Evolutionary conservation across 2,888 invertebrate genomes (phyloP).

Genomic region (Linyphia triangularis): DNA sequence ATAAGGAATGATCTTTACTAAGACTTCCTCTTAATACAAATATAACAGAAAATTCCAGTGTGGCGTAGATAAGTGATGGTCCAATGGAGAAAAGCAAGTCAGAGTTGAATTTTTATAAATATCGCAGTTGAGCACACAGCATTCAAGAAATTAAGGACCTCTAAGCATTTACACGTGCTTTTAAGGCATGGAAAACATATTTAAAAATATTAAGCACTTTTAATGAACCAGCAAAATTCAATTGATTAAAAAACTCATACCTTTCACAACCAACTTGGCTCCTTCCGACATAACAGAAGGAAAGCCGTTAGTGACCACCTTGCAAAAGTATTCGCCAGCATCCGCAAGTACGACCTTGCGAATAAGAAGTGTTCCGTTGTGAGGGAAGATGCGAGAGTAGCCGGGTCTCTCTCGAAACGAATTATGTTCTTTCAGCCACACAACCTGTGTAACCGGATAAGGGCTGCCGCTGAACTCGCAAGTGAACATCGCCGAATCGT

Average conservation of each 20-base stretch:
- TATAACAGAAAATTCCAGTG: no score
- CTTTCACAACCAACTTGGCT: conserved; percentile 84
- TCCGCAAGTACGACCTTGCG: conserved; percentile 82
- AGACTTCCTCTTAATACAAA: no score
- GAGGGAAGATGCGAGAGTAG: conserved; percentile 77
- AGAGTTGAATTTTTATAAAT: neutral
- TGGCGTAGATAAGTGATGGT: neutral
- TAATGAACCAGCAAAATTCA: neutral
- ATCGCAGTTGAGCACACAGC: no score
- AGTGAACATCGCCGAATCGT: conserved; percentile 83
- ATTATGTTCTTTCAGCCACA: conserved; percentile 87
- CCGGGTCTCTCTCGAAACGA: conserved; percentile 79
- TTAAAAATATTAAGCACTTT: neutral
- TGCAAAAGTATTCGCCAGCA: conserved; percentile 85
- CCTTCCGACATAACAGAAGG: conserved; percentile 83
- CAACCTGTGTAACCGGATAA: conserved; percentile 83
- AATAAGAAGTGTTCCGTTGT: conserved; percentile 83
- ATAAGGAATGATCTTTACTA: no score
- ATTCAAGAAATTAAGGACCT: no score
- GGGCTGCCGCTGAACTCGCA: conserved; percentile 83
- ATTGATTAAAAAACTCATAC: no score
- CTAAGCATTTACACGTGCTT: no score
- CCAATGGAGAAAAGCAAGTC: neutral
- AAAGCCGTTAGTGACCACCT: conserved; percentile 84
- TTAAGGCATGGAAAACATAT: neutral